Percentiles rank a stretch among this genome's conserved stretches.
These are phyloP conservation scores for Calyptomena viridis DNA, from an alignment of 2,113 vertebrate species.

Conservation along the genomic window DNA sequence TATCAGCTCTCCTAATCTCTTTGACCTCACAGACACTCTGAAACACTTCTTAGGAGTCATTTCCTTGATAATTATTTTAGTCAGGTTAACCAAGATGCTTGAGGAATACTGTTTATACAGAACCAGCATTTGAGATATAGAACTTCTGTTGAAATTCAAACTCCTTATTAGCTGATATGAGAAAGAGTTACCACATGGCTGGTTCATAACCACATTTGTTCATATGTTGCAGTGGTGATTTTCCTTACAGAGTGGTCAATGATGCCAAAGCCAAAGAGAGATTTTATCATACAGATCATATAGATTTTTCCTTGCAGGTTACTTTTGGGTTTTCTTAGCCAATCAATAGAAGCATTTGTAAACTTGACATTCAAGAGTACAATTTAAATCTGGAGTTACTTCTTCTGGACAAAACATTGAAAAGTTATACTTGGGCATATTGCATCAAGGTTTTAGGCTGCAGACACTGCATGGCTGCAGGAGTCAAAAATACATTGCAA, in stretches of 20 bases:
- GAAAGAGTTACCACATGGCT: background rate
- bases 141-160: background rate
- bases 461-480: background rate
- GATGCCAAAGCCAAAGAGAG: background rate
- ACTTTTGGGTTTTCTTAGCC: background rate
- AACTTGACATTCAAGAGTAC: background rate
- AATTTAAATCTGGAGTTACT: background rate
- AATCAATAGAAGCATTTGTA: background rate
- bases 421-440: background rate
- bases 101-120: background rate
- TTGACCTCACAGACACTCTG: background rate
- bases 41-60: background rate
- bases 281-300: background rate
- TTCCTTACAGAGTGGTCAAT: background rate
- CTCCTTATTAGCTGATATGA: background rate
- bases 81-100: background rate
- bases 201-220: background rate
- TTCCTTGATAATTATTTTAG: background rate
- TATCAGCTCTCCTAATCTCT: background rate
- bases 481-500: conserved; percentile 43
- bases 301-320: background rate
- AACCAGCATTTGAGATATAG: background rate
- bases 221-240: background rate
- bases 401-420: background rate
- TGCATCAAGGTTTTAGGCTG: conserved; percentile 23